These are phyloP conservation scores for human DNA, from an alignment of 2,113 vertebrate species.

Conservation along the genomic window GRCh38 chr1:7741001-7741500, in stretches of 20 bases:
- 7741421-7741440: too few species aligned
- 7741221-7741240: rapidly evolving
- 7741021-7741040: rapidly evolving
- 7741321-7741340: too few species aligned
- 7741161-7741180: neutral
- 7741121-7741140: neutral
- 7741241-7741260: neutral
- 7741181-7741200: neutral
- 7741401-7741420: too few species aligned
- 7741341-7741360: too few species aligned
- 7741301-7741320: too few species aligned
- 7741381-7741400: too few species aligned
- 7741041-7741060: neutral
- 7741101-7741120: neutral
- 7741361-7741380: too few species aligned
- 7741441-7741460: too few species aligned
- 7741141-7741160: neutral
- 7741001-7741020: too few species aligned
- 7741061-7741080: neutral
- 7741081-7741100: neutral
- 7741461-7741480: too few species aligned
- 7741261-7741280: neutral
- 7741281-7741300: too few species aligned
- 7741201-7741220: neutral
- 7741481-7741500: too few species aligned